These are phyloP conservation scores for Acanthurus lineatus DNA, from an alignment of 2,797 vertebrate genomes.

Conservation along the genomic window DNA sequence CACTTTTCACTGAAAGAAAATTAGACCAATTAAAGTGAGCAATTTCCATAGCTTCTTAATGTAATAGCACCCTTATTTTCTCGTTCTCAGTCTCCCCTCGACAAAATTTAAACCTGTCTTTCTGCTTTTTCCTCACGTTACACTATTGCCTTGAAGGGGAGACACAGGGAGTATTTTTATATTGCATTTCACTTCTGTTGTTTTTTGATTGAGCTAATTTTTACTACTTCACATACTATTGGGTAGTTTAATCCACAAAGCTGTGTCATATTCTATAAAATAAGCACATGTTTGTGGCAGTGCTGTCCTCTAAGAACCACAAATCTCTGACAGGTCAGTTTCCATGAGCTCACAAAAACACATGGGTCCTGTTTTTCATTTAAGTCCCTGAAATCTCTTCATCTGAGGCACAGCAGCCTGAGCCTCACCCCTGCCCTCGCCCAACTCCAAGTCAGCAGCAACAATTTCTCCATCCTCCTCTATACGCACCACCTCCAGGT, in stretches of 20 bases:
- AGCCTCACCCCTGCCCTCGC: conserved; percentile 5
- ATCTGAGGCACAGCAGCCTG: conserved; percentile 13
- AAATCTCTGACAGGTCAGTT: not conserved
- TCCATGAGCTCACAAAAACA: not conserved
- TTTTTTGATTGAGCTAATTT: not conserved
- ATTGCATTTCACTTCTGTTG: not conserved
- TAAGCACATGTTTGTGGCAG: not conserved
- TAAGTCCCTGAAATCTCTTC: conserved; percentile 12
- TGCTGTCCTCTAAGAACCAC: not conserved
- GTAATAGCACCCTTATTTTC: too few species aligned
- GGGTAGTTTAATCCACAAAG: not conserved
- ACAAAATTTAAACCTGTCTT: too few species aligned
- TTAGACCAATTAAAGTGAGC: too few species aligned
- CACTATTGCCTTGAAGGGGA: too few species aligned
- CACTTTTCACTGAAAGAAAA: not conserved
- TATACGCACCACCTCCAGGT: not conserved
- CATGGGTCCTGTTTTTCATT: not conserved
- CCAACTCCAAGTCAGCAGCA: conserved; percentile 23
- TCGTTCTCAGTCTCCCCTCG: too few species aligned
- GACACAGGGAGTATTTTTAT: too few species aligned
- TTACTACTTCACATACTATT: not conserved
- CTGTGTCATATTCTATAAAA: not conserved
- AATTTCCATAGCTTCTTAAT: too few species aligned
- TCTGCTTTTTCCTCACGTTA: too few species aligned
- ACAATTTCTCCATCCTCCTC: conserved; percentile 23